Conservation (phyloP, 2,888 invertebrate species). For the Xestoiulus laeticollis region DNA sequence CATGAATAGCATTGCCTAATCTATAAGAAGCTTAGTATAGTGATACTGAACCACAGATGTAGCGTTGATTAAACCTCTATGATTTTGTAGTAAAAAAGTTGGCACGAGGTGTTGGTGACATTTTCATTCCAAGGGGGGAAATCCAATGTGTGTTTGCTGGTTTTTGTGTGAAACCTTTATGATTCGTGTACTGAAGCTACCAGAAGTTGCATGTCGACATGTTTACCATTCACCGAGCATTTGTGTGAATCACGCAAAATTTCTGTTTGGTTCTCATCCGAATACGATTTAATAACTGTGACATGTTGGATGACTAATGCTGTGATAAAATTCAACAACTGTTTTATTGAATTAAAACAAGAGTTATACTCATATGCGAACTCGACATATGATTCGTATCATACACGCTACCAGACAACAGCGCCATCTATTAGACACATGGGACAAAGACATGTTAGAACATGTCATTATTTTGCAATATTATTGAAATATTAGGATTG, state of each 20-base stretch:
- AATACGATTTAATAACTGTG: conserved; percentile 1
- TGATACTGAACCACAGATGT: too few relatives aligned
- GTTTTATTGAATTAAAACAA: not conserved
- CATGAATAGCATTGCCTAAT: too few relatives aligned
- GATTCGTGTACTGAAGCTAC: too few relatives aligned
- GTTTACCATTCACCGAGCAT: not conserved
- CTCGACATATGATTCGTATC: not conserved
- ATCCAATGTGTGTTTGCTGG: too few relatives aligned
- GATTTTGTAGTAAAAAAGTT: too few relatives aligned
- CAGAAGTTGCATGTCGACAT: not conserved
- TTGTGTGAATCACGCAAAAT: conserved; percentile 13
- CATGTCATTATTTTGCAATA: too few relatives aligned
- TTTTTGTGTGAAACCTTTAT: too few relatives aligned
- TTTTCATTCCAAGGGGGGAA: too few relatives aligned
- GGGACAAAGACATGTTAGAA: not conserved
- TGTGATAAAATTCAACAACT: not conserved
- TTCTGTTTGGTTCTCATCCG: not conserved
- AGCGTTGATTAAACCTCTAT: too few relatives aligned
- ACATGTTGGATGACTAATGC: conserved; percentile 6
- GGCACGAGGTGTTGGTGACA: too few relatives aligned
- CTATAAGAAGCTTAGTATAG: too few relatives aligned
- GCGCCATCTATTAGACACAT: not conserved
- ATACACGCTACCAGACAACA: not conserved
- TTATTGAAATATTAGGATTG: too few relatives aligned
- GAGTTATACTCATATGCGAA: not conserved